These are phyloP conservation scores for Camptogramma bilineatum DNA, from an alignment of 2,888 invertebrate genomes.

Conservation along the genomic window DNA sequence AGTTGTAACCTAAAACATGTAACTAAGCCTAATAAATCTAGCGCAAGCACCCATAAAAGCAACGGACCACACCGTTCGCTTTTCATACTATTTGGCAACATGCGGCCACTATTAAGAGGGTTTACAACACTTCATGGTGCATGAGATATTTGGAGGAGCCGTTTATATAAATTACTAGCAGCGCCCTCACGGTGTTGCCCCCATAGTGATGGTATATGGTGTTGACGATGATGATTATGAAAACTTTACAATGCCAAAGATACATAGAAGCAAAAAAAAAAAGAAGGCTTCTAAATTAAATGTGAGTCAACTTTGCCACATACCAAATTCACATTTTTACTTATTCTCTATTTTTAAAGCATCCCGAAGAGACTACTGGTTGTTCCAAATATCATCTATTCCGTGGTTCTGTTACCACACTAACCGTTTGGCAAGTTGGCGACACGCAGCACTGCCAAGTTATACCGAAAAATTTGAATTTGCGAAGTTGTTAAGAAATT, in stretches of 20 bases:
- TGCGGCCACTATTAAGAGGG: conserved; percentile 6
- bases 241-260: too few relatives aligned
- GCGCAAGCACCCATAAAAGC: conserved; percentile 40
- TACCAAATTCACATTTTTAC: too few relatives aligned
- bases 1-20: conserved; percentile 40
- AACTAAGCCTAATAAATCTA: conserved; percentile 44
- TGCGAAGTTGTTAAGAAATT: conserved; percentile 57
- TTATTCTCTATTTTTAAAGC: too few relatives aligned
- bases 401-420: conserved; percentile 26
- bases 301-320: too few relatives aligned
- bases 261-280: too few relatives aligned
- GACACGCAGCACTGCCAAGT: conserved; percentile 39
- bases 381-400: too few relatives aligned
- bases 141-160: background rate
- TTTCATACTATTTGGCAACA: conserved; percentile 36
- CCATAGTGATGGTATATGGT: too few relatives aligned
- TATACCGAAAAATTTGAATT: conserved; percentile 54
- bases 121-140: conserved; percentile 5
- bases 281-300: too few relatives aligned
- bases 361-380: too few relatives aligned
- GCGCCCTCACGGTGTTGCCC: too few relatives aligned
- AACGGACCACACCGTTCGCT: conserved; percentile 28
- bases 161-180: too few relatives aligned
- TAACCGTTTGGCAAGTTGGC: conserved; percentile 40
- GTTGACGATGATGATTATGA: too few relatives aligned